Percentiles rank a stretch among this genome's conserved stretches.
phyloP scores from a whole-genome alignment of 1,140 invertebrate species.

The Brachionus rotundiformis region DNA sequence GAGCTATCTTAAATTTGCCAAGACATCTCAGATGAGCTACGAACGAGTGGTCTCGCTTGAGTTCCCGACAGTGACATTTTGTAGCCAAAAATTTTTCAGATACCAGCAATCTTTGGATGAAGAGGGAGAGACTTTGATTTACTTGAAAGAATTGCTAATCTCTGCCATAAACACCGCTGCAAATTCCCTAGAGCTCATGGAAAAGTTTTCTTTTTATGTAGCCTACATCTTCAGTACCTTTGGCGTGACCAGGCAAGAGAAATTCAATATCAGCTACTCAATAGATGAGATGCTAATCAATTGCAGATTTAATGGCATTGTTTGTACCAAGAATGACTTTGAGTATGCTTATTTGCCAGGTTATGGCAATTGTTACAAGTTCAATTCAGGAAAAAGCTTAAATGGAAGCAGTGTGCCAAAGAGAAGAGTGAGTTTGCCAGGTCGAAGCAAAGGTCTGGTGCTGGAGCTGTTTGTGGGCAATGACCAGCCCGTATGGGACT shows the following conservation, averaged over 20 bases:
- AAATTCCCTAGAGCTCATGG: neutral
- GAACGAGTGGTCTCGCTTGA: neutral
- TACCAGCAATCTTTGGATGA: neutral
- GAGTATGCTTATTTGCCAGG: neutral
- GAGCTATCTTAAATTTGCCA: neutral
- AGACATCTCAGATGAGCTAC: neutral
- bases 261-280: neutral
- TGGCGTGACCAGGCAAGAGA: neutral
- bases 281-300: slow-evolving; percentile 37
- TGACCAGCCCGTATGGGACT: neutral
- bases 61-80: slow-evolving; percentile 37
- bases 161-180: no score
- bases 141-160: neutral
- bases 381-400: slow-evolving; percentile 32
- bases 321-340: slow-evolving; percentile 10
- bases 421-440: neutral
- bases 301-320: neutral
- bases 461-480: slow-evolving; percentile 6
- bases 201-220: neutral
- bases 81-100: neutral
- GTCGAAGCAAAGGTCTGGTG: neutral
- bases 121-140: neutral
- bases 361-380: slow-evolving; percentile 42
- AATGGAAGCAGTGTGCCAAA: neutral
- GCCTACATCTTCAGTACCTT: neutral